A percentile compares a stretch with the other conserved stretches of the same genome.
Conservation (phyloP, 2,113 vertebrate genomes). For the Hypomesus transpacificus region DNA sequence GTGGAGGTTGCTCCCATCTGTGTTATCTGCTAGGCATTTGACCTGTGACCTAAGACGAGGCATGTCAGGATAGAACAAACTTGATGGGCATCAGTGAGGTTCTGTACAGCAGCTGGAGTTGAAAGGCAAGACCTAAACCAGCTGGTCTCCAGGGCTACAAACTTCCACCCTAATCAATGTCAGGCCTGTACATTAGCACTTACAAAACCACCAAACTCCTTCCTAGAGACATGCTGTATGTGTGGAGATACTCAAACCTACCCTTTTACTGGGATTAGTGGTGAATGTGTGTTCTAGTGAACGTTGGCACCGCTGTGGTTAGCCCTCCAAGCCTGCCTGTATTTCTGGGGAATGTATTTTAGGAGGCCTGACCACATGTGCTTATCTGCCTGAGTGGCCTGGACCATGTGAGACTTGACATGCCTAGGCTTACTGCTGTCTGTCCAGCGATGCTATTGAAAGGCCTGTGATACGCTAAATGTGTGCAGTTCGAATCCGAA, state of each 20-base stretch:
- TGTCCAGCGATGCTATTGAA: slow-evolving; percentile 41
- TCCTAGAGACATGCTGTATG: too few relatives aligned
- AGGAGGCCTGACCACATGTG: slow-evolving; percentile 62
- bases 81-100: slow-evolving; percentile 18
- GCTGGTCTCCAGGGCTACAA: background rate
- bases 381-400: slow-evolving; percentile 63
- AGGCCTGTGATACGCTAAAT: slow-evolving; percentile 17
- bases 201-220: too few relatives aligned
- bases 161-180: background rate
- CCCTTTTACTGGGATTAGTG: slow-evolving; percentile 52
- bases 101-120: slow-evolving; percentile 1
- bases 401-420: slow-evolving; percentile 61
- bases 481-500: too few relatives aligned
- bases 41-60: slow-evolving; percentile 39
- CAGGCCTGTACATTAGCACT: too few relatives aligned
- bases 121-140: background rate
- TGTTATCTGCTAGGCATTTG: slow-evolving; percentile 36
- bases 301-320: slow-evolving; percentile 47
- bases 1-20: slow-evolving; percentile 21
- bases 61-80: slow-evolving; percentile 27
- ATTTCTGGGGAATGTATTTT: slow-evolving; percentile 72
- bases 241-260: background rate
- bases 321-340: slow-evolving; percentile 49
- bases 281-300: slow-evolving; percentile 56
- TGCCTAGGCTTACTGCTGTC: slow-evolving; percentile 55